Evolutionary conservation across 2,888 invertebrate species (phyloP), one percentile per base, ranked within the genome.

Genomic region (Agriopis marginaria): DNA sequence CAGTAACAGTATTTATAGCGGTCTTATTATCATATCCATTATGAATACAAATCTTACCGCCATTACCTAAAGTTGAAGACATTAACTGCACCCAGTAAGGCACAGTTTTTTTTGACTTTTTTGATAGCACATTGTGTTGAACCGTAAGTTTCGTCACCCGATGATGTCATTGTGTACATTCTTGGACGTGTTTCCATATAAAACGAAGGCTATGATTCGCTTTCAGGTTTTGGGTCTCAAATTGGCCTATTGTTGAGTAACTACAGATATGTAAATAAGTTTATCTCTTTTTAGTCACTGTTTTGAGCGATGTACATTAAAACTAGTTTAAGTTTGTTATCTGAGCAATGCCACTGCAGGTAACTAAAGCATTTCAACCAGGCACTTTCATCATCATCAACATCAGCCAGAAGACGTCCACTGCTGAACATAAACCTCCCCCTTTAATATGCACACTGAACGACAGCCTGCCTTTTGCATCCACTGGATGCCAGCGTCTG

Each of bases 91-190:
- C 44, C 61, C 44, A 50, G n/a, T 56, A 56, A 65, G 58, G 58
- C 14, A 17, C 40, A 66, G 50, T 66, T 55, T 59, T 9, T 17
- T 17, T 40, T 40, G 44, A 17, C 51, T 44, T 23, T 44, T 23
- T 32, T 32, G 23, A 61, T 62, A 53, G 62, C 66, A 47, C 8
- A 63, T 65, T 63, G 66, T 63, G 45, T 55, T 47, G 10, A 17
- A 11, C 64, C 5, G 49, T 14, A 17, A 14, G 64, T 70, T 66
- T 70, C 70, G 62, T 70, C 66, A 66, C 49, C 42, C 53, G 58
- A 49, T 70, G 70, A 66, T 66, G 65, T 70, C 70, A 70, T 44
- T 47, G 58, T 56, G 23, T 49, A 53, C 62, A 61, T 62, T 66
- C 51, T 50, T 12, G 56, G 65, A 40, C 42, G n/a, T 10, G 56